Evolutionary conservation across 2,113 vertebrate species (phyloP), one percentile per base, ranked within the genome.

Genomic region (Coreoperca whiteheadi): DNA sequence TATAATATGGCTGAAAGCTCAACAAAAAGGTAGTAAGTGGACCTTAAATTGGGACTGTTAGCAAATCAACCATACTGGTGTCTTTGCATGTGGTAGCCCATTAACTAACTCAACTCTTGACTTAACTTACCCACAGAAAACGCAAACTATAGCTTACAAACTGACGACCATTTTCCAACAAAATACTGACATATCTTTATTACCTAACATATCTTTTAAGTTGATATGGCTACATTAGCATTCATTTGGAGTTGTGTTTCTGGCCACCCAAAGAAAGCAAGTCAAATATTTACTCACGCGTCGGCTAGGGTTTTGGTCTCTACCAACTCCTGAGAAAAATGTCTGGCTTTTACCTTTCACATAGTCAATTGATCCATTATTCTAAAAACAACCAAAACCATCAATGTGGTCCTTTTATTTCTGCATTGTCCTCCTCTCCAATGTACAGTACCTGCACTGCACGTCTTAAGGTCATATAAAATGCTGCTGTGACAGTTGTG

Each of bases 381-480:
- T 70, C n/a, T n/a, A 34, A 50, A 54, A 72, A 37, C 21, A 43
- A 28, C 2, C 30, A 67, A 65, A 50, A 28, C 18, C 37, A 57
- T 39, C 30, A 7, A 4, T 16, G 21, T 51, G 16, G 16, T 81
- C 10, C 39, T 74, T 51, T 63, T 30, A 43, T 41, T 48, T 30
- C 25, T 61, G n/a, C 53, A 37, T 34, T 0, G 15, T 66, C 81
- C 16, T 76, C 48, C 53, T 64, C 57, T 71, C 50, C 39, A 65
- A 8, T 68, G 32, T 4, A 34, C 32, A 34, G 51, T n/a, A 51
- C 4, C 66, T 54, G 46, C 39, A 43, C 30, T 10, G n/a, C 60
- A 81, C 12, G 9, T 76, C 30, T 81, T 68, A 66, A 81, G 72
- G 87, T 81, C 77, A 70, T 15, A 41, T 54, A 70, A 64, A 50